phyloP scores from a whole-genome alignment of 2,113 vertebrate species.

The Rhadina sibilatrix region DNA sequence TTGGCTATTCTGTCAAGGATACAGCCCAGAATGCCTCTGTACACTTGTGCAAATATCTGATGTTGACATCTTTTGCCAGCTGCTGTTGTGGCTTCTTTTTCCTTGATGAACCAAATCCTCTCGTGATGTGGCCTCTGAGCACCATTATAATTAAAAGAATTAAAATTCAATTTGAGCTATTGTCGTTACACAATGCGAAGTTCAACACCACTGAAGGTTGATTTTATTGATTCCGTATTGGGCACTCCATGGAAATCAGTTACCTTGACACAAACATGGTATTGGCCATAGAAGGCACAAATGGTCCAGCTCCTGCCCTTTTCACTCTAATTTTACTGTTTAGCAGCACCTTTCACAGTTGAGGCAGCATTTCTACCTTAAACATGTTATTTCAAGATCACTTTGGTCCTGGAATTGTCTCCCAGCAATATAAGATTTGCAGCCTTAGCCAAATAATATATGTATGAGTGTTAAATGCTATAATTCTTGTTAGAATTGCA shows the following conservation, averaged over 20 bases:
- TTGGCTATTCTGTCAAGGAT: not conserved
- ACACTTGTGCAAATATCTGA: conserved; percentile 43
- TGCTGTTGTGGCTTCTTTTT: conserved; percentile 42
- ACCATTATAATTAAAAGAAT: conserved; percentile 49
- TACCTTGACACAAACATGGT: conserved; percentile 7
- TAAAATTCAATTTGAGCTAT: conserved; percentile 61
- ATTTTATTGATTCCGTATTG: conserved; percentile 53
- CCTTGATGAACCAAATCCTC: conserved; percentile 49
- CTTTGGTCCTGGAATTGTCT: not conserved
- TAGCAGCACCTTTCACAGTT: not conserved
- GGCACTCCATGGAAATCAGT: conserved; percentile 35
- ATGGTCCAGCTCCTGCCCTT: not conserved
- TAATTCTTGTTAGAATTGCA: not conserved
- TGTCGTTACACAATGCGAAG: conserved; percentile 58
- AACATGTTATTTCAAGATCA: not conserved
- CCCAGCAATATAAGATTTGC: not conserved
- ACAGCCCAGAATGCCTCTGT: not conserved
- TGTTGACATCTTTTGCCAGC: conserved; percentile 51
- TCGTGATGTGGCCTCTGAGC: conserved; percentile 31
- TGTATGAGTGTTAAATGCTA: not conserved
- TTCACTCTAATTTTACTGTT: not conserved
- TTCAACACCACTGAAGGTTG: conserved; percentile 49
- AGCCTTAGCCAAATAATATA: not conserved
- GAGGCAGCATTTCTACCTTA: not conserved
- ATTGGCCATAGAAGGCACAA: conserved; percentile 12